phyloP scores from a whole-genome alignment of 1,140 invertebrate genomes.

The Euschistus heros region DNA sequence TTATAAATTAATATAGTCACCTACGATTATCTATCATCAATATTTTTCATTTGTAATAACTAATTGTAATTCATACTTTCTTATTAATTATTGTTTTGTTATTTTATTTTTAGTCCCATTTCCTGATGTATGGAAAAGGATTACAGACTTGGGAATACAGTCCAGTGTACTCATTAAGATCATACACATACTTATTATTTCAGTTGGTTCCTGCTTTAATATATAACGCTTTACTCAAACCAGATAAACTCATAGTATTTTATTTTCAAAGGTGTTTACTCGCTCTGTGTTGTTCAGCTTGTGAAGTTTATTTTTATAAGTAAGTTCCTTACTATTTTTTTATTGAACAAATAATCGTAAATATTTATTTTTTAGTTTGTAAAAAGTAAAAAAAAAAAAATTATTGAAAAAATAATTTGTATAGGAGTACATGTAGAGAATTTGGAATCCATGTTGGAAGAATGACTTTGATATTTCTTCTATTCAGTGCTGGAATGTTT shows the following conservation, averaged over 20 bases:
- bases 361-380: too few species aligned
- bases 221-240: constrained; percentile 60
- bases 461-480: constrained; percentile 66
- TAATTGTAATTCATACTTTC: not conserved
- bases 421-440: constrained; percentile 71
- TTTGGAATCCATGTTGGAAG: constrained; percentile 83
- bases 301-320: constrained; percentile 92
- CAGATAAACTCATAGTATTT: constrained; percentile 77
- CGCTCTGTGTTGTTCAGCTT: constrained; percentile 63
- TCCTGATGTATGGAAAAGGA: constrained; percentile 72
- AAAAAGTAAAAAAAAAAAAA: too few species aligned
- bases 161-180: constrained; percentile 84
- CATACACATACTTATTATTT: constrained; percentile 81
- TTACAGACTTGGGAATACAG: constrained; percentile 99
- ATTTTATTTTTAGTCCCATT: constrained; percentile 55
- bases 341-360: not conserved
- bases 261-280: constrained; percentile 78
- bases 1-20: not conserved
- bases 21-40: too few species aligned
- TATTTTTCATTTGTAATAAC: too few species aligned
- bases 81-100: not conserved
- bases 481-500: constrained; percentile 87
- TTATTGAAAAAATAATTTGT: constrained; percentile 29
- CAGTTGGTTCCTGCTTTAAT: constrained; percentile 80
- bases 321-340: constrained; percentile 42